Conservation (phyloP, 2,113 vertebrate genomes). For the Pimephales promelas region DNA sequence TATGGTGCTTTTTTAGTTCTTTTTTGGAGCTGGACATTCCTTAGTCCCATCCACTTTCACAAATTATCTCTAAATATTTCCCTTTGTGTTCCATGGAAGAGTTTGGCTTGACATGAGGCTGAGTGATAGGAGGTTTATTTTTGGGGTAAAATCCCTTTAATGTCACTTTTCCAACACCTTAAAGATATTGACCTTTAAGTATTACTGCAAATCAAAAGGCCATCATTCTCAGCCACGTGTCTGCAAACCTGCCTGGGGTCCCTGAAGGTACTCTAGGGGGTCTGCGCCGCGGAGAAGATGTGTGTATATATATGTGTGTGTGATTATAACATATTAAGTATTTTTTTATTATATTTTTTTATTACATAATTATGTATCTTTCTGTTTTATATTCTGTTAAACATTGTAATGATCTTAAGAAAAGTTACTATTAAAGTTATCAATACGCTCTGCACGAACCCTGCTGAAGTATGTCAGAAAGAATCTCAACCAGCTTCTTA, state of each 20-base stretch:
- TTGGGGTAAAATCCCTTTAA: neutral
- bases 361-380: neutral
- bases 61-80: neutral
- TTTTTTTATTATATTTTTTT: neutral
- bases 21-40: neutral
- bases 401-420: neutral
- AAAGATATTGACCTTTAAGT: conserved; percentile 12
- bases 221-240: neutral
- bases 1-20: neutral
- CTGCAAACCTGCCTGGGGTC: neutral
- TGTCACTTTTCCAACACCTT: neutral
- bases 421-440: neutral
- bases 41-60: neutral
- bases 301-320: neutral
- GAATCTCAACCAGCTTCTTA: too few species aligned
- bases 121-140: neutral
- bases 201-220: conserved; percentile 9
- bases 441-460: too few species aligned
- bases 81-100: neutral
- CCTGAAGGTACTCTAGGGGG: neutral
- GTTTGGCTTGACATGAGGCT: neutral
- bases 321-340: neutral
- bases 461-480: too few species aligned
- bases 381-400: neutral
- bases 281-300: neutral